Evolutionary conservation across 2,113 vertebrate species (phyloP).

Genomic region (Dascyllus trimaculatus): DNA sequence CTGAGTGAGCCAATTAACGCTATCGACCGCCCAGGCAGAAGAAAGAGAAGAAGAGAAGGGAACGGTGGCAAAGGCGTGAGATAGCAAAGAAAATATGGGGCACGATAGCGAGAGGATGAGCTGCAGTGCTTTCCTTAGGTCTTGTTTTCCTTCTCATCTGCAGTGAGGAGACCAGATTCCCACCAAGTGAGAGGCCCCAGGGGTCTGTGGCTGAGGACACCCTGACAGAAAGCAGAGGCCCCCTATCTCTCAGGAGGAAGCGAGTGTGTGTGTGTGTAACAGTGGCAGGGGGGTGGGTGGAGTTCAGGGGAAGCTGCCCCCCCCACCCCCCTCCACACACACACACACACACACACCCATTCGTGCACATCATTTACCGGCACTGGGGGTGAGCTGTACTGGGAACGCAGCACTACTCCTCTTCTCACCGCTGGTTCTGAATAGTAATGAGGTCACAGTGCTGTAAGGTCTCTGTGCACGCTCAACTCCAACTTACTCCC

Average conservation of each 20-base stretch:
- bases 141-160: slow-evolving; percentile 73
- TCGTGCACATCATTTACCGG: slow-evolving; percentile 59
- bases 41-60: slow-evolving; percentile 51
- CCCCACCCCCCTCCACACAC: slow-evolving; percentile 10
- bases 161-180: slow-evolving; percentile 84
- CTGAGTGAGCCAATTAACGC: slow-evolving; percentile 90
- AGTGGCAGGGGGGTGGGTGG: slow-evolving; percentile 19
- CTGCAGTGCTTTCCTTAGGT: slow-evolving; percentile 83
- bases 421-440: slow-evolving; percentile 82
- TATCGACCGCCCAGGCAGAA: slow-evolving; percentile 81
- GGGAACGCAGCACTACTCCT: slow-evolving; percentile 77
- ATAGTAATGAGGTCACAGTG: slow-evolving; percentile 80
- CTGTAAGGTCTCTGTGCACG: slow-evolving; percentile 55
- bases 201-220: slow-evolving; percentile 84
- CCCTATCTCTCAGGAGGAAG: slow-evolving; percentile 89
- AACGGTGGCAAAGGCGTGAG: slow-evolving; percentile 69
- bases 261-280: slow-evolving; percentile 48
- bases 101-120: slow-evolving; percentile 60
- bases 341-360: slow-evolving; percentile 19
- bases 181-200: slow-evolving; percentile 86
- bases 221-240: slow-evolving; percentile 93
- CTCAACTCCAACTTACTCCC: slow-evolving; percentile 53
- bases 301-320: slow-evolving; percentile 78
- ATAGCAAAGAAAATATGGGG: slow-evolving; percentile 62
- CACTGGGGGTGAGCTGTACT: slow-evolving; percentile 70